These are phyloP conservation scores for Dicrostonyx torquatus DNA, from an alignment of 2,797 vertebrate species.

Conservation along the genomic window DNA sequence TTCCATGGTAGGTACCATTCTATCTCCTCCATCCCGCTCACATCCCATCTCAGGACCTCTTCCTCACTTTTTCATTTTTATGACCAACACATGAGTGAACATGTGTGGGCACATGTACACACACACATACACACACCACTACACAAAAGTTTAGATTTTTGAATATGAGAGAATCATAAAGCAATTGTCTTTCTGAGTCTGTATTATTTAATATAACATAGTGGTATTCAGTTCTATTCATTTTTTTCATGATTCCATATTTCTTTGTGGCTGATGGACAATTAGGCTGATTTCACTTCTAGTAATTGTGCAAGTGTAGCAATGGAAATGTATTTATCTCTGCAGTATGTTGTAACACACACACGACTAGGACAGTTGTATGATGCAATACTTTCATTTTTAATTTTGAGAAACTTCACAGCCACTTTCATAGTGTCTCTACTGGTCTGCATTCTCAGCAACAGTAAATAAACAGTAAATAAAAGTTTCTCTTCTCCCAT, in stretches of 20 bases:
- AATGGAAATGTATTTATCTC: background rate
- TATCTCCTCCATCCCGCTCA: background rate
- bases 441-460: background rate
- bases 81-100: background rate
- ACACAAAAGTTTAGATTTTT: background rate
- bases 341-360: background rate
- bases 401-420: background rate
- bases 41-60: background rate
- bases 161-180: background rate
- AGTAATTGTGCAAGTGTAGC: background rate
- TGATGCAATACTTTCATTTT: background rate
- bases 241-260: background rate
- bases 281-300: background rate
- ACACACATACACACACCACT: background rate
- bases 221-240: background rate
- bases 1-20: too few relatives aligned
- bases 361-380: too few relatives aligned
- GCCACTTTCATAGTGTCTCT: background rate
- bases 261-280: background rate
- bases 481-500: background rate
- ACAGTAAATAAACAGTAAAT: background rate
- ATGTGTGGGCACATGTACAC: too few relatives aligned
- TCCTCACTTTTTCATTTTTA: background rate
- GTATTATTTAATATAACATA: background rate
- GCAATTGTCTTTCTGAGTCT: background rate